A percentile compares a stretch with the other conserved stretches of the same genome.
Evolutionary conservation across 2,888 invertebrate genomes (phyloP).

Genomic region (Protonemura montana): DNA sequence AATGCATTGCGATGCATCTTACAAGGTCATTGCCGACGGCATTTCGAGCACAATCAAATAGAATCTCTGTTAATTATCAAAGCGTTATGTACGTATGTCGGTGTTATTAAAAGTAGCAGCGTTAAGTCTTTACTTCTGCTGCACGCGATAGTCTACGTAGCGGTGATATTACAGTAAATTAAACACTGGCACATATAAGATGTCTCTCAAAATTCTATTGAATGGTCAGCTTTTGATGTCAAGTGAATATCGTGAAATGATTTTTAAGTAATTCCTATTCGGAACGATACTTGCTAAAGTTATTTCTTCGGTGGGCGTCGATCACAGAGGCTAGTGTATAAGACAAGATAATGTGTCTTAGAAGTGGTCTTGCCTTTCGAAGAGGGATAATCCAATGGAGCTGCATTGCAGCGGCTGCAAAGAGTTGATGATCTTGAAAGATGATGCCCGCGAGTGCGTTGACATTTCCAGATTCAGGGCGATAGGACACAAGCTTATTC

Average conservation of each 20-base stretch:
- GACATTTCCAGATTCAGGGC: not conserved
- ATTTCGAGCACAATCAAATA: not conserved
- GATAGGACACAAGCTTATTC: not conserved
- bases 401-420: not conserved
- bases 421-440: not conserved
- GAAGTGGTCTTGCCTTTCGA: not conserved
- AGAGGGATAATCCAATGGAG: not conserved
- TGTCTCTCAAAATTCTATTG: not conserved
- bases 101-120: not conserved
- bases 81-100: not conserved
- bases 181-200: too few relatives aligned
- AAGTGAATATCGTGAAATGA: not conserved
- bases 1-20: not conserved
- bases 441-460: not conserved
- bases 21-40: not conserved
- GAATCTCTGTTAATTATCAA: not conserved
- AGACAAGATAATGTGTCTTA: not conserved
- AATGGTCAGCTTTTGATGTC: not conserved
- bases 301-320: slow-evolving; percentile 4
- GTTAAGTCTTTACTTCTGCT: too few relatives aligned
- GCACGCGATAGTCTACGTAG: too few relatives aligned
- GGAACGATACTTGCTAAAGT: not conserved
- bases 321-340: not conserved
- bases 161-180: too few relatives aligned
- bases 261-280: not conserved